A percentile compares a stretch with the other conserved stretches of the same genome.
These are phyloP conservation scores for Crematogaster levior DNA, from an alignment of 2,888 invertebrate genomes.

Conservation along the genomic window DNA sequence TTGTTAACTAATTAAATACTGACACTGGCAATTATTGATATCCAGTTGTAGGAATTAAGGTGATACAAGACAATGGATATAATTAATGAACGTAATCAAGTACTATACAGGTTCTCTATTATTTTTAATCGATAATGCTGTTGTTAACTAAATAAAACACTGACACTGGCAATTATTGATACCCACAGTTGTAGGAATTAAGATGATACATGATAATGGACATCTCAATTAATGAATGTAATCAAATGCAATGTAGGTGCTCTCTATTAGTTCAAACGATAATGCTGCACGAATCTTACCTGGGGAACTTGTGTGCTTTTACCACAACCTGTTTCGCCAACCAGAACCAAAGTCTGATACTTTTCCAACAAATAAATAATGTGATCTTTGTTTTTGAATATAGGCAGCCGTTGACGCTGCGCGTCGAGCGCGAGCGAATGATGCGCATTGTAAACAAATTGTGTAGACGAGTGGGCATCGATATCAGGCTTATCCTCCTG, in stretches of 20 bases:
- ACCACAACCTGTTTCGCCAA: conserved; percentile 98
- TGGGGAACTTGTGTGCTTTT: conserved; percentile 98
- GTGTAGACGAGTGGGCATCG: conserved; percentile 87
- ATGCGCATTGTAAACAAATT: conserved; percentile 94
- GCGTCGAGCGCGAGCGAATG: conserved; percentile 93
- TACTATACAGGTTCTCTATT: too few species aligned
- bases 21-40: not conserved
- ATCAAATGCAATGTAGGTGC: not conserved
- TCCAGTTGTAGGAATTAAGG: not conserved
- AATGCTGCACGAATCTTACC: conserved; percentile 86
- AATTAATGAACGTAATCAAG: too few species aligned
- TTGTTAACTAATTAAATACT: not conserved
- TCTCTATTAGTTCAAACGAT: not conserved
- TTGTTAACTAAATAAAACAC: too few species aligned
- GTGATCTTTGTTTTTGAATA: conserved; percentile 94
- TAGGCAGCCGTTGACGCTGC: conserved; percentile 94
- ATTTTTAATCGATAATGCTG: too few species aligned
- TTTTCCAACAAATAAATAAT: conserved; percentile 96
- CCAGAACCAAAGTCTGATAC: conserved; percentile 94
- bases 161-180: too few species aligned
- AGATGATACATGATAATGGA: too few species aligned
- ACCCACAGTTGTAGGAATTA: too few species aligned
- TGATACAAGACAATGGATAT: not conserved
- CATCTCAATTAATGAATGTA: too few species aligned
- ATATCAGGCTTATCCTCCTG: conserved; percentile 86